phyloP scores from a whole-genome alignment of 2,888 invertebrate species.

The Drosophila melanosoma region DNA sequence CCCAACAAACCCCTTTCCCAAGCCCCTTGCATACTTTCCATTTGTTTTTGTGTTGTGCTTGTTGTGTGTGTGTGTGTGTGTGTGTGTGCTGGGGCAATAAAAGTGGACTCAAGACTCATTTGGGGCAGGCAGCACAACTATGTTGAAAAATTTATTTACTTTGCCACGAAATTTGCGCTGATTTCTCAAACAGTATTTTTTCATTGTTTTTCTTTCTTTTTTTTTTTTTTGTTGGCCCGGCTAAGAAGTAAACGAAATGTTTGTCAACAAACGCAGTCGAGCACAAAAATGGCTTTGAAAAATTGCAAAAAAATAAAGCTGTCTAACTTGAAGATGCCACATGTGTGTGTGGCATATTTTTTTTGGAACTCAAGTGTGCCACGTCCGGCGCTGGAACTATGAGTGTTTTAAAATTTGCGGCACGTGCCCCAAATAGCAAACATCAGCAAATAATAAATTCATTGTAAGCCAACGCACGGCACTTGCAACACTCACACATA shows the following conservation, averaged over 20 bases:
- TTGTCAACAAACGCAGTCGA: constrained; percentile 78
- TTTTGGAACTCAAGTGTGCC: constrained; percentile 57
- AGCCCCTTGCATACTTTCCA: constrained; percentile 51
- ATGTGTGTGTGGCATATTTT: constrained; percentile 54
- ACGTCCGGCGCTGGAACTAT: constrained; percentile 65
- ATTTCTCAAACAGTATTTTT: constrained; percentile 46
- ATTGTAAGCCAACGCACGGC: constrained; percentile 61
- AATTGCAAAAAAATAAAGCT: constrained; percentile 13
- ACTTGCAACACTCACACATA: constrained; percentile 25
- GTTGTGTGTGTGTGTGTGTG: neutral
- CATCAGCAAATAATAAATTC: constrained; percentile 83
- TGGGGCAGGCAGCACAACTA: constrained; percentile 53
- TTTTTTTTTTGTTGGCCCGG: constrained; percentile 66
- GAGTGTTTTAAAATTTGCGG: constrained; percentile 76
- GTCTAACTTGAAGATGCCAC: constrained; percentile 25
- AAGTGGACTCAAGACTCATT: constrained; percentile 73
- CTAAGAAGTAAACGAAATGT: constrained; percentile 57
- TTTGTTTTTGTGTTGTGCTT: constrained; percentile 33
- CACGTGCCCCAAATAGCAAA: constrained; percentile 82
- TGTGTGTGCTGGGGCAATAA: constrained; percentile 55
- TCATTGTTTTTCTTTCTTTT: constrained; percentile 24
- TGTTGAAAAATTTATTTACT: constrained; percentile 75
- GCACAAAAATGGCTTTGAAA: constrained; percentile 68
- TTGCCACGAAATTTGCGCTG: constrained; percentile 79
- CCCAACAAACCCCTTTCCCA: constrained; percentile 5